These are phyloP conservation scores for Stenotaenia linearis DNA, from an alignment of 2,888 invertebrate genomes.

Conservation along the genomic window DNA sequence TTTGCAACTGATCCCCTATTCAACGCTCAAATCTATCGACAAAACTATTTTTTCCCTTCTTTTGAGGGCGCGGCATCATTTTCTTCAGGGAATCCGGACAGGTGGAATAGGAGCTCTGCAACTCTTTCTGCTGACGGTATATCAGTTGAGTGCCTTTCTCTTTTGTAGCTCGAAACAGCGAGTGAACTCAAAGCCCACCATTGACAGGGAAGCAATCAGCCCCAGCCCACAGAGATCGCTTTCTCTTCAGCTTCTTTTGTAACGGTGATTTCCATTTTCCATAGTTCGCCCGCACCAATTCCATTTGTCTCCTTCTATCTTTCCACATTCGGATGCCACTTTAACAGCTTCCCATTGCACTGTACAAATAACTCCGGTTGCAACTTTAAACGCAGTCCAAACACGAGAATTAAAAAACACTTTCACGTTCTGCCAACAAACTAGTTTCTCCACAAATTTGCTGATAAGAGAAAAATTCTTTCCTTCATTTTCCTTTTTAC, in stretches of 20 bases:
- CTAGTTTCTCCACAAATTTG: not conserved
- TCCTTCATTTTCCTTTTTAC: not conserved
- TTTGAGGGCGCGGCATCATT: not conserved
- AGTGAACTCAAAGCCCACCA: conserved; percentile 17
- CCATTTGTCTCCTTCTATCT: conserved; percentile 28
- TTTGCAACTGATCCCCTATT: no score
- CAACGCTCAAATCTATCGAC: no score
- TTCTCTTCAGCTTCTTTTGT: conserved; percentile 26
- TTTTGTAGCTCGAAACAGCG: not conserved
- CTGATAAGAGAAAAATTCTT: not conserved
- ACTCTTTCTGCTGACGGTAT: not conserved
- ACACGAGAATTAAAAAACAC: not conserved
- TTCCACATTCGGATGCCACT: not conserved
- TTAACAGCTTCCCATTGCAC: conserved; percentile 17
- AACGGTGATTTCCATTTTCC: conserved; percentile 30
- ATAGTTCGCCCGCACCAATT: conserved; percentile 17
- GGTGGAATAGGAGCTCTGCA: not conserved
- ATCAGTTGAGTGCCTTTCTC: conserved; percentile 18
- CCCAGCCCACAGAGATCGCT: conserved; percentile 8
- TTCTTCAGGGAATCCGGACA: not conserved
- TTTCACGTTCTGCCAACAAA: not conserved
- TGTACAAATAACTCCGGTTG: not conserved
- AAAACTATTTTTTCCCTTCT: not conserved
- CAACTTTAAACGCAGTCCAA: not conserved
- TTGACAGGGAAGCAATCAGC: conserved; percentile 15